Evolutionary conservation across 2,888 invertebrate genomes (phyloP), one percentile per base, ranked within the genome.

Genomic region (Agriopis marginaria): DNA sequence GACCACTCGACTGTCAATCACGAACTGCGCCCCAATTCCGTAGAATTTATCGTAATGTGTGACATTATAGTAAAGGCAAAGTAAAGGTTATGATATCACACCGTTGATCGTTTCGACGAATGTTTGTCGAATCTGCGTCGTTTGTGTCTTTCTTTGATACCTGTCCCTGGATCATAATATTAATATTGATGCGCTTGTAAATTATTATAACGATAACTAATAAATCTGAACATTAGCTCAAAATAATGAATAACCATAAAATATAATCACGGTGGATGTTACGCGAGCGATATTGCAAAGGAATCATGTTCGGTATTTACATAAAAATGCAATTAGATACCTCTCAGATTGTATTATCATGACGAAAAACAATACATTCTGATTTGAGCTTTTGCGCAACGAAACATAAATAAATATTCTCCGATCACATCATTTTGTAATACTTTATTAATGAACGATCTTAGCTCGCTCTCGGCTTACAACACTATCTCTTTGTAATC

Each of bases 1-100:
- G 73, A 80, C 77, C 79, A 80, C 79, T 78, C 77, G 75, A 77
- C 77, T 79, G 79, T 80, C 80, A 81, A 78, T 79, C 77, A 82
- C 77, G 79, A 76, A 75, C 78, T 79, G 76, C 77, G 81, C 76
- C 77, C 82, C 80, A 79, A 82, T 81, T 82, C 79, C 64, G 68
- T 63, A 67, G 51, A 68, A 53, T 68, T 72, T 72, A 71, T 75
- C 67, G 60, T 71, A 74, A 61, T 72, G 54, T 73, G 70, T 73
- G 74, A 75, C 63, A 71, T 68, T 71, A 64, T 71, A 62, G 23
- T 62, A 61, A 73, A 62, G 69, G 63, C 70, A 64, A 70, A 62
- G 23, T 62, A 61, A 73, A 62, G 69, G 63, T 63, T 71, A 71
- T 67, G 50, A 68, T 61, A 67, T 66, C 49, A 65, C 58, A 49